phyloP scores from a whole-genome alignment of 2,797 vertebrate species.

The Synanceia verrucosa region DNA sequence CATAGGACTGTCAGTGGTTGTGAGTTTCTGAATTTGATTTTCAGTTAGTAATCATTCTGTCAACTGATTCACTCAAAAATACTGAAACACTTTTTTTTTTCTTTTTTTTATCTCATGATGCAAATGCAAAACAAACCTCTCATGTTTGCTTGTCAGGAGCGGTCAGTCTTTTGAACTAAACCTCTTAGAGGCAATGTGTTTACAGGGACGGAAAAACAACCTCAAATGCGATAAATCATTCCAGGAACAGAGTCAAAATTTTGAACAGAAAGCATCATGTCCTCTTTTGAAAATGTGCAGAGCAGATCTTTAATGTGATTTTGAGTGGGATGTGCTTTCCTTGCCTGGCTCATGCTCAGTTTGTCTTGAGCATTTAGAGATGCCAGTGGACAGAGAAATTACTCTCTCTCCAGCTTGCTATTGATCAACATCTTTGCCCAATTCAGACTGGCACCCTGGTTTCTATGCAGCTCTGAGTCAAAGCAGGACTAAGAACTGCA shows the following conservation, averaged over 20 bases:
- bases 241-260: slow-evolving; percentile 5
- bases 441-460: slow-evolving; percentile 45
- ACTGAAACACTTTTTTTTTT: no score
- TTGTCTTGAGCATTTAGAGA: slow-evolving; percentile 24
- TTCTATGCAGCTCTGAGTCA: slow-evolving; percentile 25
- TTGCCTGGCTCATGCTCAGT: slow-evolving; percentile 17
- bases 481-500: slow-evolving; percentile 6
- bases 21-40: not conserved
- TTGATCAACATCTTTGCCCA: slow-evolving; percentile 43
- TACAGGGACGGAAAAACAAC: not conserved
- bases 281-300: not conserved
- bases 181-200: not conserved
- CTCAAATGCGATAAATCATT: not conserved
- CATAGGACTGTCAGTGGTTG: not conserved
- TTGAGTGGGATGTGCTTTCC: slow-evolving; percentile 14
- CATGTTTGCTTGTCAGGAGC: not conserved
- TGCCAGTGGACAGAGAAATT: slow-evolving; percentile 32
- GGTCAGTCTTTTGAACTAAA: not conserved
- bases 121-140: not conserved
- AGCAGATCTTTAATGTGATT: slow-evolving; percentile 12
- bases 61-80: not conserved
- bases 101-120: not conserved
- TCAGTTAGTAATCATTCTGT: not conserved
- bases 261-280: slow-evolving; percentile 4
- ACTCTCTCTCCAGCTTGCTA: slow-evolving; percentile 22